Evolutionary conservation across 2,113 vertebrate genomes (phyloP), one percentile per base, ranked within the genome.

Genomic region (Vidua chalybeata): DNA sequence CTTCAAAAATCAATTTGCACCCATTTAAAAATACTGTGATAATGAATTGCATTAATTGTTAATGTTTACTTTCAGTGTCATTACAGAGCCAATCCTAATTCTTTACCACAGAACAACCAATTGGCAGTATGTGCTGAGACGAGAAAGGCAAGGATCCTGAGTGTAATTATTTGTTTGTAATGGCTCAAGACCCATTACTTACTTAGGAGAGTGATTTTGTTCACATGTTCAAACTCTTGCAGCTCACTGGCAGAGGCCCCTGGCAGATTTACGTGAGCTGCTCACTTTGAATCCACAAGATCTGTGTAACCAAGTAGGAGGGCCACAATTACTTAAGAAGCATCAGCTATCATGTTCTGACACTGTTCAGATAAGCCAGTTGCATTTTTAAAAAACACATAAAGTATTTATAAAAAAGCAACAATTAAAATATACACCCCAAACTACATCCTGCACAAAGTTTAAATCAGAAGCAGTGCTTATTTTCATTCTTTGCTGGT

Each of bases 21-120:
- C 41, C 72, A 49, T 52, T 95, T 93, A 55, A 87, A 87, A 90
- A 84, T 14, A 80, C 75, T 74, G 91, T 83, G 67, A 91, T 96
- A 95, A 97, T 96, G 67, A 95, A 96, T 94, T 96, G 82, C 93
- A 97, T 97, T 93, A 96, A 96, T 96, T 94, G 93, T 96, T 96
- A 95, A 97, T 97, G 94, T 55, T 88, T 49, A 23, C 46, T 94
- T 80, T 91, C 74, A 46, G 22, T 54, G 52, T 71, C 67, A 62
- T 87, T 85, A 71, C 49, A 54, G 94, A 89, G 55, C 17, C 61
- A 30, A 58, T 22, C 43, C 58, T 62, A 76, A 83, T 62, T 66
- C 46, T 48, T 80, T 91, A 46, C 64, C 24, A 35, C 18, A 51
- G 46, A 74, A 71, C 24, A 48, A 66, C 37, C 28, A 59, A 59